phyloP scores from a whole-genome alignment of 2,888 invertebrate genomes.

The Acrocyrtus sp. region DNA sequence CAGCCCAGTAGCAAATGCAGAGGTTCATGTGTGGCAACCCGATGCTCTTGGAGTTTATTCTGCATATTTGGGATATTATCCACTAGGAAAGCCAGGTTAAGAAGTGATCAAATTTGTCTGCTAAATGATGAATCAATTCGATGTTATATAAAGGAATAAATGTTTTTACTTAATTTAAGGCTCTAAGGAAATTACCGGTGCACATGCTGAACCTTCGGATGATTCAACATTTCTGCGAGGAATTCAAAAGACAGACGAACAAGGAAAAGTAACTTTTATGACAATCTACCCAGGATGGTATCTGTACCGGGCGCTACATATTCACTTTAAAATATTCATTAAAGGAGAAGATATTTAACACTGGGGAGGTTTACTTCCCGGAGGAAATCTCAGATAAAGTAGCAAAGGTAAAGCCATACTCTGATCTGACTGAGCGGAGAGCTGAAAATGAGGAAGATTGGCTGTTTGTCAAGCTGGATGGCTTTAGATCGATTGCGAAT shows the following conservation, averaged over 20 bases:
- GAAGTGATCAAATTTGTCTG: background rate
- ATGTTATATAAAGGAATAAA: background rate
- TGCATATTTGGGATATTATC: constrained; percentile 53
- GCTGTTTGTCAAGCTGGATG: constrained; percentile 34
- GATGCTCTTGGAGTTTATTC: constrained; percentile 55
- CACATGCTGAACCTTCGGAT: constrained; percentile 49
- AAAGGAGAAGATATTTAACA: constrained; percentile 30
- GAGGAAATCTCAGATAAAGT: constrained; percentile 47
- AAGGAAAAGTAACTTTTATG: constrained; percentile 37
- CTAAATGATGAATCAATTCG: background rate
- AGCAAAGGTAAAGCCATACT: constrained; percentile 39
- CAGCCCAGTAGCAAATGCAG: constrained; percentile 34
- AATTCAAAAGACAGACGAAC: constrained; percentile 46
- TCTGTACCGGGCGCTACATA: constrained; percentile 54
- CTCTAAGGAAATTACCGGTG: constrained; percentile 43
- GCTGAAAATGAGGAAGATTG: constrained; percentile 48
- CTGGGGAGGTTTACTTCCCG: constrained; percentile 52
- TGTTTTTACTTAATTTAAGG: constrained; percentile 28
- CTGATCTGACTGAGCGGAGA: constrained; percentile 16
- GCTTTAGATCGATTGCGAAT: constrained; percentile 29
- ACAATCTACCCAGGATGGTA: constrained; percentile 53
- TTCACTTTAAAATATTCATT: constrained; percentile 50
- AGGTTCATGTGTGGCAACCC: constrained; percentile 53
- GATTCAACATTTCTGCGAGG: constrained; percentile 47
- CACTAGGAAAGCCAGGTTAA: constrained; percentile 49